These are phyloP conservation scores for Eurystomus glaucurus DNA, from an alignment of 2,797 vertebrate species.

Conservation along the genomic window DNA sequence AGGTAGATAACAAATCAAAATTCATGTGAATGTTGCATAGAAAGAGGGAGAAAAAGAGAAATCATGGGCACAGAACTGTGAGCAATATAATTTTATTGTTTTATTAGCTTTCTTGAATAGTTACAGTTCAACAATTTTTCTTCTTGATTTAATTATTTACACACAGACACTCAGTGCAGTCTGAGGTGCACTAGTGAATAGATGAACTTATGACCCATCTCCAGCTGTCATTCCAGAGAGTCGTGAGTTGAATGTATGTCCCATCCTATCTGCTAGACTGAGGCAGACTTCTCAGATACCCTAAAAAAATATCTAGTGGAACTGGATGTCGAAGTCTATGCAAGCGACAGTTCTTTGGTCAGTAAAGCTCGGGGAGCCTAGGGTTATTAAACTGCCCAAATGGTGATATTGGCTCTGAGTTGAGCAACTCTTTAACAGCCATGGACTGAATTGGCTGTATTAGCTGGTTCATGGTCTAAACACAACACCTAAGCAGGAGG, in stretches of 20 bases:
- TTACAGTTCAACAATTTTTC: background rate
- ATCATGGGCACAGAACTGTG: background rate
- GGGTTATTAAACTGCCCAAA: background rate
- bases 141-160: background rate
- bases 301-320: background rate
- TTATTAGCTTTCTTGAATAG: background rate
- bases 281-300: background rate
- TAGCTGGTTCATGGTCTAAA: background rate
- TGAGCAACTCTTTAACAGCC: background rate
- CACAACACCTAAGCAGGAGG: accelerated
- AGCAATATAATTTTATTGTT: background rate
- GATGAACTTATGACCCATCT: background rate
- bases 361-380: background rate
- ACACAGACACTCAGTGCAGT: background rate
- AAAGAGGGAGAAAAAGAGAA: background rate
- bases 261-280: background rate
- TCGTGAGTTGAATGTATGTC: background rate
- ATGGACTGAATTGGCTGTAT: accelerated
- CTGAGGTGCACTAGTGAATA: background rate
- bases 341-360: background rate
- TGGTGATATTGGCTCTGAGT: background rate
- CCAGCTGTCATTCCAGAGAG: background rate
- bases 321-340: background rate
- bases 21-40: background rate
- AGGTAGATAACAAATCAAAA: background rate